These are phyloP conservation scores for Propithecus deckenii DNA, from an alignment of 2,797 vertebrate species.

Conservation along the genomic window DNA sequence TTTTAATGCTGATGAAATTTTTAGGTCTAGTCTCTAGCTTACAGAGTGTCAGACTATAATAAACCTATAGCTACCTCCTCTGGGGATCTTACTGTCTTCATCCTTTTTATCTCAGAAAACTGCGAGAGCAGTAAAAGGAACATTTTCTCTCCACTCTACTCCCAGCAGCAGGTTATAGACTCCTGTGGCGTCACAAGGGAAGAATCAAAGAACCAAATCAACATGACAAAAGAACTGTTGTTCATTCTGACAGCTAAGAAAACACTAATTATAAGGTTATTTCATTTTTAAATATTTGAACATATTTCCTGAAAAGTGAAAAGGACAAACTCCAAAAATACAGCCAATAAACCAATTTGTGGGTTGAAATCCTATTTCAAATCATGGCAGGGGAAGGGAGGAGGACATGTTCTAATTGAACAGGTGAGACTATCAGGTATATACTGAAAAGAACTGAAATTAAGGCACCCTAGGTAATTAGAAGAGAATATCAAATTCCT, in stretches of 20 bases:
- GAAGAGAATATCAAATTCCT: not conserved
- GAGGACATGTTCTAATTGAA: not conserved
- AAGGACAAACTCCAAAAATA: not conserved
- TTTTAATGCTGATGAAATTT: not conserved
- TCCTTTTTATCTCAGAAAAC: not conserved
- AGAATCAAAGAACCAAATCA: not conserved
- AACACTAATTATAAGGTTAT: not conserved
- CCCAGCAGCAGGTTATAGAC: not conserved
- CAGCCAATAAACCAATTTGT: not conserved
- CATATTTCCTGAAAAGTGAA: not conserved
- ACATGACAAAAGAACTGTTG: not conserved
- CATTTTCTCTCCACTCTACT: not conserved
- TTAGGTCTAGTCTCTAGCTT: not conserved
- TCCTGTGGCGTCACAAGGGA: not conserved
- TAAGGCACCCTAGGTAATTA: not conserved
- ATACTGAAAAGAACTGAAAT: not conserved
- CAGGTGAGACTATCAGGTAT: not conserved
- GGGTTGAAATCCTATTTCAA: not conserved
- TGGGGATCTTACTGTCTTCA: not conserved
- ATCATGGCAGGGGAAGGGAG: not conserved
- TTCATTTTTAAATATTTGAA: not conserved
- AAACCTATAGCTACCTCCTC: not conserved
- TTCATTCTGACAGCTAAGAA: not conserved
- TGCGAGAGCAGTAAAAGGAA: not conserved
- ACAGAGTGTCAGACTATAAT: not conserved